Conservation (phyloP, 2,888 invertebrate genomes). For the Chironomus tentans region DNA sequence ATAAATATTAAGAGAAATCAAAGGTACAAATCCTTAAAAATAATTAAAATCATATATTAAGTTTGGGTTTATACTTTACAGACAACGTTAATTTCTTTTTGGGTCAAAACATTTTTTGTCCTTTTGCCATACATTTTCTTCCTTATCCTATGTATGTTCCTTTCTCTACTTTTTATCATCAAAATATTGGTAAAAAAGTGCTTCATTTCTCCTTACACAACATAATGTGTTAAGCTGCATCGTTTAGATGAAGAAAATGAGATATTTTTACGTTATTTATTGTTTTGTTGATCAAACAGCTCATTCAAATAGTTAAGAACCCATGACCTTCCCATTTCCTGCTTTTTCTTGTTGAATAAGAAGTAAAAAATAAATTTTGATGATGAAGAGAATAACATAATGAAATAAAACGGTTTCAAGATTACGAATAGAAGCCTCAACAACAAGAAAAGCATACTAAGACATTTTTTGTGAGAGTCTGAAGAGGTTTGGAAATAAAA, state of each 20-base stretch:
- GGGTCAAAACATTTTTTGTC: too few species aligned
- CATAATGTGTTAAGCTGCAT: not conserved
- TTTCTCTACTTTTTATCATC: too few species aligned
- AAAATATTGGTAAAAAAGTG: not conserved
- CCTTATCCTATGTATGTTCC: too few species aligned
- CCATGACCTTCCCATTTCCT: conserved; percentile 26
- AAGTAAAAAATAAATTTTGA: not conserved
- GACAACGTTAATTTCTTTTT: too few species aligned
- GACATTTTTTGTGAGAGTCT: conserved; percentile 3
- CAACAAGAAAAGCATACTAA: too few species aligned
- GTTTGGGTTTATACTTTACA: too few species aligned
- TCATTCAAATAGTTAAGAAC: not conserved
- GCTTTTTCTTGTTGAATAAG: not conserved
- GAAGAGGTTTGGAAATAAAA: conserved; percentile 5
- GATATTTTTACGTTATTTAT: conserved; percentile 23
- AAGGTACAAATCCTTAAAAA: too few species aligned
- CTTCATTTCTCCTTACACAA: too few species aligned
- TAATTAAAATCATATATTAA: too few species aligned
- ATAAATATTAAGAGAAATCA: too few species aligned
- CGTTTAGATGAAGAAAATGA: not conserved
- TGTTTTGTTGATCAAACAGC: conserved; percentile 16
- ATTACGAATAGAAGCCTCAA: not conserved
- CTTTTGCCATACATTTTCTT: too few species aligned
- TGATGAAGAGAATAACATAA: not conserved
- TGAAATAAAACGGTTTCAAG: conserved; percentile 3